Evolutionary conservation across 2,888 invertebrate species (phyloP), one percentile per base, ranked within the genome.

Genomic region (Archips xylosteana): DNA sequence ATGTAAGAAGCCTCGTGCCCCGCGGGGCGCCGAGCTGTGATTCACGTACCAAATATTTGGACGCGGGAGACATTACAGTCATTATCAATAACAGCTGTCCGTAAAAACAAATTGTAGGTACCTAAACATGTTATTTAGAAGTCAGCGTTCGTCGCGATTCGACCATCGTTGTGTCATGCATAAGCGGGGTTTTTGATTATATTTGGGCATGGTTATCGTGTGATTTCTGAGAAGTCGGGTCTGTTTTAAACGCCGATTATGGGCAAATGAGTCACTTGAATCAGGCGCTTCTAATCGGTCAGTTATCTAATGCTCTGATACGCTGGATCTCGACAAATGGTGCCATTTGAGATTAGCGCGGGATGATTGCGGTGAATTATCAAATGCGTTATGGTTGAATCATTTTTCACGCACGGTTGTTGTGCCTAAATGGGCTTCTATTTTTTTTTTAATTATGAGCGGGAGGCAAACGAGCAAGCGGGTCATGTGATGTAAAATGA

Each of bases 351-450:
- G 69, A 70, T 70, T 65, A 74, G 70, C 69, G 60, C 54, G 60
- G 60, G 74, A 61, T 69, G 69, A 70, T 74, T 74, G 65, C 65
- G 51, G 70, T 65, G 74, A 74, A 70, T 70, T 70, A 65, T 60
- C 36, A 51, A 71, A 54, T 57, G 69, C 65, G 65, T 51, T 70
- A 74, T 65, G 70, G 64, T 54, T 54, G 45, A 51, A 60, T 74
- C 49, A 74, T 74, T 74, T 64, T 64, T 64, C 64, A 68, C 64
- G 69, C 69, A 60, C 68, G 60, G 49, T 47, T 61, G 59, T 59
- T 45, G 32, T 45, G 45, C 13, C 42, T 67, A 32, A 39, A 71
- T 51, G 47, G 42, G 59, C 23, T 1, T 23, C 23, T 23, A 1
- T 1, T 23, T 23, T 23, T 23, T 23, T 23, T 23, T 23, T n/a